Base-by-base conservation (phyloP, 1,140 invertebrate species). In the Bombus sylvicola region DNA sequence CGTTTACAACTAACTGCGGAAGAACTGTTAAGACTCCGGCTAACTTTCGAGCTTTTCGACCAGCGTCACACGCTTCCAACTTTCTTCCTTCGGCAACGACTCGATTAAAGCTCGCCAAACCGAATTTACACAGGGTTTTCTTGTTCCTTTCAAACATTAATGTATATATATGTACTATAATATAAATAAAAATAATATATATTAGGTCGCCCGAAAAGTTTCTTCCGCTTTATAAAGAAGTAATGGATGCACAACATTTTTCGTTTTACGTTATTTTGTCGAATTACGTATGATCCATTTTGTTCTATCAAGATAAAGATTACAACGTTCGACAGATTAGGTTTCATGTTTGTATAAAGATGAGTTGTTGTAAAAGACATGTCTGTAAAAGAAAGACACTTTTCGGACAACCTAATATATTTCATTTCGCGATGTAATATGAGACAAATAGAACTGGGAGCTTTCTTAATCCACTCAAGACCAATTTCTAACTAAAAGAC, bases 1-100 rank as follows among this genome's bases (percentile, higher is more conserved):
- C 59, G 59, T 66, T 64, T 66, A 66, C 53, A 34, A 34, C 37
- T 37, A 41, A 47, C 34, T 72, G 34, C n/a, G 71, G 39, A 9
- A n/a, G 31, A 37, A 34, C 47, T 64, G 74, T 83, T 83, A 64
- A 77, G 57, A 77, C 62, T 39, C 68, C 28, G 43, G 8, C 22
- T 43, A 83, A 83, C 59, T 82, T 75, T 77, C 62, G 34, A 83
- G 81, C 59, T 57, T 77, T 77, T 76, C 73, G 34, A 39, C 12
- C 15, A 62, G 22, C 81, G 43, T 22, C 73, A 47, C 41, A 34
- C 34, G 43, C 3, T 41, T 47, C 28, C 6, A 68, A 68, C 74
- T 83, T 77, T 47, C 13, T 31, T 31, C 59, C 25, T 22, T 71
- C 71, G n/a, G n/a, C 62, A 18, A 18, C 34, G 41, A 66, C n/a